Base-by-base conservation (phyloP, 2,113 vertebrate species). In the Arothron firmamentum region DNA sequence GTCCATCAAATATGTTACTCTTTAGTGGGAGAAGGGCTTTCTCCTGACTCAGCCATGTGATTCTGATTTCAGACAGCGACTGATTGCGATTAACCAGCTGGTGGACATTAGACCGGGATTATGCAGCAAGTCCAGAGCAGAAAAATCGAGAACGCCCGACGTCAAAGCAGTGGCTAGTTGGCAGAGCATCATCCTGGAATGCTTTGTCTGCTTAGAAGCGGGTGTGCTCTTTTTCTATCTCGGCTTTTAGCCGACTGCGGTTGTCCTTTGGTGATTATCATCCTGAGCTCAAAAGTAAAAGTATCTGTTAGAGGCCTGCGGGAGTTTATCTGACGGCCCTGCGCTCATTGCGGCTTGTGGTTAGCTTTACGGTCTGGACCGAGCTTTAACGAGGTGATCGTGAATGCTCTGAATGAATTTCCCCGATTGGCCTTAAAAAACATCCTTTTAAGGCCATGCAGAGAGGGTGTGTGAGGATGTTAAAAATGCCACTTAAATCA, bases 401-500 rank as follows among this genome's bases (percentile, higher is more conserved):
- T 77, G 75, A 87, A 81, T 52, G 60, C 80, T 89, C 84, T 83
- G n/a, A n/a, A n/a, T n/a, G n/a, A n/a, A n/a, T 67, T 60, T 72
- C 78, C 85, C 74, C 86, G 72, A 50, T 75, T 72, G 81, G 72
- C 70, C 70, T 72, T 88, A 83, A 87, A 89, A 86, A 85, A 80
- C 76, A 38, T 11, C 78, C 78, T 85, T 88, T 88, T 85, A 90
- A 88, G 76, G 85, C 85, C 85, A 83, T 88, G 84, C 66, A 65
- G 74, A 72, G 72, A 85, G 64, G 77, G 83, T 85, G 77, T 63
- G 74, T 83, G 79, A 83, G 87, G 76, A 87, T 63, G 75, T 85
- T 84, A 87, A 89, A 89, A 82, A 89, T 80, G 81, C 63, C 88
- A 88, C 84, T 79, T 83, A 85, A 89, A 90, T 90, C 87, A 89